Percentiles rank a stretch among this genome's conserved stretches.
phyloP scores from a whole-genome alignment of 2,888 invertebrate genomes.

The Tenodera sinensis region DNA sequence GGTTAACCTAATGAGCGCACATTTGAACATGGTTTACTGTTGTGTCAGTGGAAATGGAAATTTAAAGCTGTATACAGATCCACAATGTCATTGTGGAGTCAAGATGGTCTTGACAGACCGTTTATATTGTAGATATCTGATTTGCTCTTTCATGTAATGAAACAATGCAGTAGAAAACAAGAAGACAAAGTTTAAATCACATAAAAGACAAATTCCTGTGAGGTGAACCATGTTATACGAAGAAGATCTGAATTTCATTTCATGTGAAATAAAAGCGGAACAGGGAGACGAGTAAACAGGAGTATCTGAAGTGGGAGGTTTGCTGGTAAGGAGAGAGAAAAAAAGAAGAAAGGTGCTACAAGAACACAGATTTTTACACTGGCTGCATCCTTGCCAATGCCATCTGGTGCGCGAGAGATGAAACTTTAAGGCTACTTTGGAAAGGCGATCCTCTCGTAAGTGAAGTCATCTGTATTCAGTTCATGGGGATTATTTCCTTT shows the following conservation, averaged over 20 bases:
- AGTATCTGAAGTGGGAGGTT: neutral
- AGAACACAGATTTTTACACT: neutral
- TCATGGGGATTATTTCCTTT: neutral
- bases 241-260: neutral
- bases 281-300: neutral
- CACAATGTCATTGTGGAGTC: neutral
- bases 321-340: no score
- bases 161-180: neutral
- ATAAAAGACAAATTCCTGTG: neutral
- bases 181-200: neutral
- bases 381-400: neutral
- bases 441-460: neutral
- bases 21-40: no score
- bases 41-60: no score
- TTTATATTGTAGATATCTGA: neutral
- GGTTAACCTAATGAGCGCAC: no score
- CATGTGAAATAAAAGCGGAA: neutral
- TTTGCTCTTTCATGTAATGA: neutral
- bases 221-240: neutral
- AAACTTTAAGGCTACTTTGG: neutral
- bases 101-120: neutral
- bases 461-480: conserved; percentile 3
- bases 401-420: neutral
- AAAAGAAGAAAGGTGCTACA: neutral
- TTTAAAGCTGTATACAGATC: no score